These are phyloP conservation scores for Stigmatopora argus DNA, from an alignment of 2,113 vertebrate species.

Conservation along the genomic window DNA sequence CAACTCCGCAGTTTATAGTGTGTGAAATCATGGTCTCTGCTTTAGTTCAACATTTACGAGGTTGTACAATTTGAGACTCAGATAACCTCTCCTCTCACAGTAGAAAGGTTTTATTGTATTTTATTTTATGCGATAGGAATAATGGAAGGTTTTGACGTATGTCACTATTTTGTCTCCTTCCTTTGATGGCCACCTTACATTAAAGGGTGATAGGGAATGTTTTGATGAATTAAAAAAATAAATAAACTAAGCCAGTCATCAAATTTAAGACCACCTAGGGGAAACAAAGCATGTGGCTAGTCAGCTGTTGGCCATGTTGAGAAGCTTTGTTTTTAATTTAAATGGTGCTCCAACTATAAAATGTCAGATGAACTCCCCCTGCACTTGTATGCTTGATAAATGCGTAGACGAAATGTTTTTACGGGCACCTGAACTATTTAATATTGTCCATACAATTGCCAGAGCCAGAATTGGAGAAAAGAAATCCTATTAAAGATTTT, in stretches of 20 bases:
- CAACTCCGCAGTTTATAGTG: constrained; percentile 29
- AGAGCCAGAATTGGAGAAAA: background rate
- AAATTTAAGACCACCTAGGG: background rate
- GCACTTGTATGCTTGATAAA: background rate
- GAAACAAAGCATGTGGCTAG: background rate
- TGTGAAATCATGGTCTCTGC: constrained; percentile 49
- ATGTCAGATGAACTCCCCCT: background rate
- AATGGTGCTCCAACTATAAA: background rate
- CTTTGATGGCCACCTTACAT: background rate
- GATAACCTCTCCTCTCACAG: constrained; percentile 14
- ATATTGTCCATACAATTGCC: background rate
- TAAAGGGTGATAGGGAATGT: background rate
- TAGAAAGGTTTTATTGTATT: constrained; percentile 17
- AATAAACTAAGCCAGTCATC: background rate
- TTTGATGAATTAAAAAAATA: background rate
- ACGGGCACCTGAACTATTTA: background rate
- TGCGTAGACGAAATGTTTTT: background rate
- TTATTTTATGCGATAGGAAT: background rate
- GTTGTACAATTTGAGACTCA: constrained; percentile 21
- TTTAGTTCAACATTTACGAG: constrained; percentile 54
- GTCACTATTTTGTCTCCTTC: background rate
- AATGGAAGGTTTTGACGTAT: background rate
- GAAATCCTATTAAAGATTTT: background rate
- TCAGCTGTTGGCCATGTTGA: background rate
- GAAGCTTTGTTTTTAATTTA: background rate